phyloP scores from a whole-genome alignment of 2,888 invertebrate species.

The Dugesia japonica region DNA sequence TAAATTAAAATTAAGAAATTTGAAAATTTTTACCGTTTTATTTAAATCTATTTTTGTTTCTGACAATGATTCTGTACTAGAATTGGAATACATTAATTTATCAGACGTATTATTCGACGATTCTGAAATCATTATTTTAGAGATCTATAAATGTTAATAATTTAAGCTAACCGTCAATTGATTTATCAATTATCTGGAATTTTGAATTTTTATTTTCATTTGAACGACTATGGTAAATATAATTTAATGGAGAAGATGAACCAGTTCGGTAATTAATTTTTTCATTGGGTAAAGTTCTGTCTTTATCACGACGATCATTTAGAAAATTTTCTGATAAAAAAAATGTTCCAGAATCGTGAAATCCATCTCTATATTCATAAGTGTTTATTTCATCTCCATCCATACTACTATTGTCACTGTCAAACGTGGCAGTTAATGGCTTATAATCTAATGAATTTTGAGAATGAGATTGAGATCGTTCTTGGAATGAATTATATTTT shows the following conservation, averaged over 20 bases:
- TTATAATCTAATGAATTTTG: background rate
- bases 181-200: background rate
- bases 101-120: background rate
- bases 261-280: background rate
- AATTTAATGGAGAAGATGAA: background rate
- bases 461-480: constrained; percentile 1
- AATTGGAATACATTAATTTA: background rate
- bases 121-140: background rate
- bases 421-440: background rate
- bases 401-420: constrained; percentile 14
- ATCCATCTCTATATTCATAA: background rate
- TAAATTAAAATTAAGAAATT: no score
- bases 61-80: background rate
- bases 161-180: background rate
- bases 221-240: background rate
- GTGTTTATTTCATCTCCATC: background rate
- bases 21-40: background rate
- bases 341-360: background rate
- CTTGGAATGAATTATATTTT: constrained; percentile 3
- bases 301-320: constrained; percentile 5
- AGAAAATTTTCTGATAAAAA: background rate
- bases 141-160: background rate
- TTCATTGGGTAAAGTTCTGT: background rate
- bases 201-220: background rate
- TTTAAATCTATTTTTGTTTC: background rate